phyloP scores from a whole-genome alignment of 2,113 vertebrate species.

The Gopherus flavomarginatus region DNA sequence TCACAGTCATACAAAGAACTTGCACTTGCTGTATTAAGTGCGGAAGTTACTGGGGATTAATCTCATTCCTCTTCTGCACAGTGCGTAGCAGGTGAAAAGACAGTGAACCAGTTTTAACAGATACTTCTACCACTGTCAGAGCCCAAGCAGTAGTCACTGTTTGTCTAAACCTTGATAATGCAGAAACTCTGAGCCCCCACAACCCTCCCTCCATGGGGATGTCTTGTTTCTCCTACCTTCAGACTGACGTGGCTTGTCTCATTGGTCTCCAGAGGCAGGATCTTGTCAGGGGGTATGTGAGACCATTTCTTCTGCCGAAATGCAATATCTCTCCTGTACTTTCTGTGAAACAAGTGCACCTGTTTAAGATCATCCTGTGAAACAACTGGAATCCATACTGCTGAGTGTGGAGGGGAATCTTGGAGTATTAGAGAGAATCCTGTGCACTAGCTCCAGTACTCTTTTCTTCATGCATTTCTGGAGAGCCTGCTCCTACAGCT shows the following conservation, averaged over 20 bases:
- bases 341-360: conserved; percentile 77
- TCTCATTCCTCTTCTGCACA: not conserved
- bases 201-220: not conserved
- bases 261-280: conserved; percentile 87
- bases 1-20: not conserved
- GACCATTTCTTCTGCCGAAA: conserved; percentile 91
- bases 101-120: not conserved
- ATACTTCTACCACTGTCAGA: not conserved
- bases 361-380: conserved; percentile 3
- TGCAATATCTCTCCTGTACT: conserved; percentile 87
- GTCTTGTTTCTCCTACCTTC: conserved; percentile 80
- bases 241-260: conserved; percentile 87
- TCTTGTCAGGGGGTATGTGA: conserved; percentile 89
- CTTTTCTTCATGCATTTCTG: not conserved
- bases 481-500: not conserved
- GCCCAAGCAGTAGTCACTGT: not conserved
- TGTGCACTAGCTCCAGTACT: not conserved
- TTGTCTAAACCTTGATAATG: not conserved
- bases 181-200: not conserved
- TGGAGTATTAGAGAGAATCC: not conserved
- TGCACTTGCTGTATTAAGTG: not conserved
- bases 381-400: not conserved
- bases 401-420: not conserved
- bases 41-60: not conserved
- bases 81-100: not conserved